phyloP scores from a whole-genome alignment of 1,140 invertebrate species.

The Saccostrea echinata region DNA sequence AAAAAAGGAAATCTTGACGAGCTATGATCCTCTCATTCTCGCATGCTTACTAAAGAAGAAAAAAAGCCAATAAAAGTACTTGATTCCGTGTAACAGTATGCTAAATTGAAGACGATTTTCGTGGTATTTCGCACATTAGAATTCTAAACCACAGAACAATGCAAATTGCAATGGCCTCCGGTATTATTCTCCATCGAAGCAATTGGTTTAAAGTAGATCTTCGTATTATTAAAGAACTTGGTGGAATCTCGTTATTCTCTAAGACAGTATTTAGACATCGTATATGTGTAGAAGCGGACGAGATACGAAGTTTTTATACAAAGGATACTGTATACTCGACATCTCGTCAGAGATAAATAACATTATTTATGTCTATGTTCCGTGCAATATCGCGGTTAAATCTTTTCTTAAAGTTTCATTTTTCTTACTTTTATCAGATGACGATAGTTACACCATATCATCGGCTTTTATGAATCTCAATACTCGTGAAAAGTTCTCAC shows the following conservation, averaged over 20 bases:
- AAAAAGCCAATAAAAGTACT: not conserved
- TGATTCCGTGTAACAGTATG: not conserved
- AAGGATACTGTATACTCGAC: no score
- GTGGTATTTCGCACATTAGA: constrained; percentile 24
- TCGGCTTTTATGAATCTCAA: no score
- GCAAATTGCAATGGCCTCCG: not conserved
- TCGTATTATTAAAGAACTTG: not conserved
- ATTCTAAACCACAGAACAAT: constrained; percentile 17
- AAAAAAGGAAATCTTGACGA: not conserved
- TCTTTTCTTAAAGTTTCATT: no score
- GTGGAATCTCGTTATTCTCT: not conserved
- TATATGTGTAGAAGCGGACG: no score
- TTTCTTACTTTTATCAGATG: no score
- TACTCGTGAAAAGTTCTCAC: no score
- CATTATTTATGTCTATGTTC: no score
- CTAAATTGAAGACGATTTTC: constrained; percentile 18
- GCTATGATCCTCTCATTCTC: not conserved
- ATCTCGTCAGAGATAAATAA: no score
- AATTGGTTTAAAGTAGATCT: constrained; percentile 4
- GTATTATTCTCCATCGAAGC: not conserved
- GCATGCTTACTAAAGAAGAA: not conserved
- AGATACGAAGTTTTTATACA: no score
- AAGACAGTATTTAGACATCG: not conserved
- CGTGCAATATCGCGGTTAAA: no score
- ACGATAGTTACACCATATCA: no score